A percentile compares a stretch with the other conserved stretches of the same genome.
Evolutionary conservation across 2,797 vertebrate genomes (phyloP).

Genomic region (Bradypodion pumilum): DNA sequence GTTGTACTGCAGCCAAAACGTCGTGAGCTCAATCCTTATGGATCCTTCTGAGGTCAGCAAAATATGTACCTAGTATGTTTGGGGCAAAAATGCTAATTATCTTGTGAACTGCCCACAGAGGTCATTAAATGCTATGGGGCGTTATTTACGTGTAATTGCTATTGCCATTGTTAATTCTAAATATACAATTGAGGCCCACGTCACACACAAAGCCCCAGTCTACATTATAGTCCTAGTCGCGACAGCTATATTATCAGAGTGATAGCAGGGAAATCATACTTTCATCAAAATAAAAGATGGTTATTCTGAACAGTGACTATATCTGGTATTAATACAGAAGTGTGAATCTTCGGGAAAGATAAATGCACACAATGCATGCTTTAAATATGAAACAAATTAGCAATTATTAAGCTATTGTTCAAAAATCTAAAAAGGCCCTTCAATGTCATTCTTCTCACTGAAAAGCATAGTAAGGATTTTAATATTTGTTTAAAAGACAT

Average conservation of each 20-base stretch:
- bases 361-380: background rate
- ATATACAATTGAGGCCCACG: background rate
- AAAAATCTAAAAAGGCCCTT: background rate
- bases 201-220: background rate
- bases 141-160: no score
- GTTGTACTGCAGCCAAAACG: no score
- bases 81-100: no score
- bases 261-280: background rate
- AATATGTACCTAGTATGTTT: no score
- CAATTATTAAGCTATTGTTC: background rate
- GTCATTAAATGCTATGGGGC: no score
- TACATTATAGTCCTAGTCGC: background rate
- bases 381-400: background rate
- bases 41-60: no score
- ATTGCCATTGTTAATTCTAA: background rate
- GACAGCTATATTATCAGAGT: background rate
- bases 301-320: background rate
- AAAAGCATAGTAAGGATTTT: background rate
- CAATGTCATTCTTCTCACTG: background rate
- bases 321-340: background rate
- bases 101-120: no score
- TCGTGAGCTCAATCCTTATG: no score
- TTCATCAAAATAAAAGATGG: background rate
- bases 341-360: background rate
- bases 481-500: background rate